These are phyloP conservation scores for Phenganax subtilis DNA, from an alignment of 92 coral and sea anemone species.

Conservation along the genomic window DNA sequence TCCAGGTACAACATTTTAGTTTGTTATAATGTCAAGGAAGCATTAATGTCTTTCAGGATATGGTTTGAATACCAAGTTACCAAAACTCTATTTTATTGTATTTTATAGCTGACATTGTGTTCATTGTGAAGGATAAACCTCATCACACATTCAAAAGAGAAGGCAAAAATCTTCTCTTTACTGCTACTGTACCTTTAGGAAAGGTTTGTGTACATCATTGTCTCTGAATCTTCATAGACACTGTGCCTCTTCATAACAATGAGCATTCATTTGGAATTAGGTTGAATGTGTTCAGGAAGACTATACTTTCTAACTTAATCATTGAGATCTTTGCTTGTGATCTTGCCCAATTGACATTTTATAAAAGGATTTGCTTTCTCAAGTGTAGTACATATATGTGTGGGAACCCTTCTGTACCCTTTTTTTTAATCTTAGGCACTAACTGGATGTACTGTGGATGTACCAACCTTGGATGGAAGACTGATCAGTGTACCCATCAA, in stretches of 20 bases:
- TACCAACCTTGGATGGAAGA: slow-evolving; percentile 93
- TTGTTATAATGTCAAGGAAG: background rate
- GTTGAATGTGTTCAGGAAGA: too few relatives aligned
- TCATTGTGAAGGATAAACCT: slow-evolving; percentile 95
- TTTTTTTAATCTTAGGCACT: slow-evolving; percentile 52
- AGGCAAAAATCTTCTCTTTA: slow-evolving; percentile 77
- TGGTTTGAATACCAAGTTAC: background rate
- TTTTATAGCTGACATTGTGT: slow-evolving; percentile 84
- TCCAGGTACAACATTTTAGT: slow-evolving; percentile 63
- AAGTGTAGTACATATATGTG: background rate
- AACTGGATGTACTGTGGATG: slow-evolving; percentile 96
- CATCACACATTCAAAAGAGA: slow-evolving; percentile 95
- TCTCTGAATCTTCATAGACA: background rate
- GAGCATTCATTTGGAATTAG: background rate
- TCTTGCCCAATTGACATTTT: too few relatives aligned
- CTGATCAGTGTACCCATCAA: slow-evolving; percentile 94
- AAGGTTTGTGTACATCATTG: slow-evolving; percentile 56
- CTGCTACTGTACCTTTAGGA: slow-evolving; percentile 97
- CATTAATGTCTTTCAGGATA: background rate
- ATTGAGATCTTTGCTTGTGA: too few relatives aligned
- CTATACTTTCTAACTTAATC: too few relatives aligned
- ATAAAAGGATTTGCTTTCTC: too few relatives aligned
- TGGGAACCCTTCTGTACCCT: background rate
- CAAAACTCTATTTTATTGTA: background rate
- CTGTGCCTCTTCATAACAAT: too few relatives aligned